Evolutionary conservation across 2,113 vertebrate species (phyloP).

Genomic region (Calyptommatus sinebrachiatus): DNA sequence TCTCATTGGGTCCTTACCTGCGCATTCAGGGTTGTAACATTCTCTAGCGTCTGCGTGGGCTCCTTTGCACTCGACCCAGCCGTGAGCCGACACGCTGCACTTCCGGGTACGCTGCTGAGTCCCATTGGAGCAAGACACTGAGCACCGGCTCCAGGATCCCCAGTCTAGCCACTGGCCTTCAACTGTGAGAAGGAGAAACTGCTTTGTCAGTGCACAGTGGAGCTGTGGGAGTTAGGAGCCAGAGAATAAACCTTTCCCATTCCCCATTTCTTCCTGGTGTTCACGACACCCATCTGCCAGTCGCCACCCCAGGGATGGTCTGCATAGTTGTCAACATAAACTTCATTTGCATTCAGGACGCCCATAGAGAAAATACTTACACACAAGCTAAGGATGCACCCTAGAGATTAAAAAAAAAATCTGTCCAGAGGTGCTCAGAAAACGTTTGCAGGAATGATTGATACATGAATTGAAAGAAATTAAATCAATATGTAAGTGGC

Average conservation of each 20-base stretch:
- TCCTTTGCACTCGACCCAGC: slow-evolving; percentile 90
- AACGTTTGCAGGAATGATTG: too few relatives aligned
- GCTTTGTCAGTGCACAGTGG: slow-evolving; percentile 26
- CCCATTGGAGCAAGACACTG: slow-evolving; percentile 87
- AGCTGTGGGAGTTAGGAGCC: neutral
- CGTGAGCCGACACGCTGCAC: slow-evolving; percentile 87
- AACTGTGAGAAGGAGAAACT: slow-evolving; percentile 74
- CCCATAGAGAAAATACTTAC: too few relatives aligned
- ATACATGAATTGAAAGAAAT: too few relatives aligned
- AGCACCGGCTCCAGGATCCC: slow-evolving; percentile 91
- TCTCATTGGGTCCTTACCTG: slow-evolving; percentile 73
- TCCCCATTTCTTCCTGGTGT: too few relatives aligned
- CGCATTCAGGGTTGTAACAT: slow-evolving; percentile 85
- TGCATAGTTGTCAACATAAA: neutral
- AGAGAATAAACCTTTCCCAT: too few relatives aligned
- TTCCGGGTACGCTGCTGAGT: slow-evolving; percentile 88
- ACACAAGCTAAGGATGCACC: neutral
- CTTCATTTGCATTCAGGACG: neutral
- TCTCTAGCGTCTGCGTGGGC: slow-evolving; percentile 87
- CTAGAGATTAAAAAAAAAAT: too few relatives aligned
- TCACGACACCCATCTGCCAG: neutral
- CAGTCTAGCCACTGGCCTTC: slow-evolving; percentile 98
- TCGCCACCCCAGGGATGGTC: neutral
- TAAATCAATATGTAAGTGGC: too few relatives aligned
- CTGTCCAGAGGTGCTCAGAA: too few relatives aligned